Evolutionary conservation across 2,797 vertebrate genomes (phyloP).

Genomic region (Pteropus rufus): DNA sequence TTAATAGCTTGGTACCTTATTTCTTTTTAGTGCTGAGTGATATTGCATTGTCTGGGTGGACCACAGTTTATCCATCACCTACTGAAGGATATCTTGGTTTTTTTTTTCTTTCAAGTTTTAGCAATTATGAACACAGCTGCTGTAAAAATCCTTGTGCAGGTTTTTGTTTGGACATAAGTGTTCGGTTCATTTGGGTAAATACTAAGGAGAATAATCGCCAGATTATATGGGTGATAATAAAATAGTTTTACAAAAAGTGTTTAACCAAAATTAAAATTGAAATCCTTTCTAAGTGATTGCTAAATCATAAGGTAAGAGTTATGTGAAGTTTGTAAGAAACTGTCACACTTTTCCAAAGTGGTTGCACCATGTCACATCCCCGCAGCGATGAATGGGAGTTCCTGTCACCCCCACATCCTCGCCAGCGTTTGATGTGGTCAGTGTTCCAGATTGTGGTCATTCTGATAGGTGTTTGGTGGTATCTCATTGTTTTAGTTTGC

Average conservation of each 20-base stretch:
- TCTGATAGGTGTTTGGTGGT: too few relatives aligned
- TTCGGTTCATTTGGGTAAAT: neutral
- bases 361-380: too few relatives aligned
- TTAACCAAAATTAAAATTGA: neutral
- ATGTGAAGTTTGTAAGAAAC: neutral
- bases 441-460: neutral
- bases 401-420: neutral
- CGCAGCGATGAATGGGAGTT: accelerated
- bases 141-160: neutral
- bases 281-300: neutral
- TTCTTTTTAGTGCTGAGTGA: neutral
- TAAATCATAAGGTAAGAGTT: too few relatives aligned
- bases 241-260: neutral
- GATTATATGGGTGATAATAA: neutral
- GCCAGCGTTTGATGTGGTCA: too few relatives aligned
- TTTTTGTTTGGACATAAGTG: neutral
- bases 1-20: neutral
- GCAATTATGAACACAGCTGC: neutral
- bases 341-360: neutral
- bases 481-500: neutral
- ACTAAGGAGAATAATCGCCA: neutral
- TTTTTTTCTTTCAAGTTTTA: neutral
- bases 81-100: neutral
- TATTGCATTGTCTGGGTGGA: neutral
- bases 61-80: neutral